These are phyloP conservation scores for Leptopilina myrica DNA, from an alignment of 2,888 invertebrate genomes.

Conservation along the genomic window DNA sequence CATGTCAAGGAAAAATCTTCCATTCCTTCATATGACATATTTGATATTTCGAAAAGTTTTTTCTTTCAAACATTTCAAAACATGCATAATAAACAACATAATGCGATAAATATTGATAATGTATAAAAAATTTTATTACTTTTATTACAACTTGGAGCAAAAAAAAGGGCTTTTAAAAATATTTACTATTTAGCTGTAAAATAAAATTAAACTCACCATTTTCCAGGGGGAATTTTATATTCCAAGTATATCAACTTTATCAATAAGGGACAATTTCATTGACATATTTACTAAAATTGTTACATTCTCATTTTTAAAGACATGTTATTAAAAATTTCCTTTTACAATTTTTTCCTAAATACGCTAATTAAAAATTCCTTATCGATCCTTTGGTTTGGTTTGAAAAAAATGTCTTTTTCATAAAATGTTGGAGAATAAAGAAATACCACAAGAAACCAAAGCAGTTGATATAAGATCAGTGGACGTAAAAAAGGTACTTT, in stretches of 20 bases:
- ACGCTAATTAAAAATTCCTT: not conserved
- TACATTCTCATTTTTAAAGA: too few relatives aligned
- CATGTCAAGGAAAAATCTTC: slow-evolving; percentile 11
- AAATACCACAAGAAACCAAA: not conserved
- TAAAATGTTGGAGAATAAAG: not conserved
- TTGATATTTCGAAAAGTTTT: not conserved
- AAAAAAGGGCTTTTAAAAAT: not conserved
- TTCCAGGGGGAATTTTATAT: too few relatives aligned
- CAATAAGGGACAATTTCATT: not conserved
- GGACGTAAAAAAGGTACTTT: not conserved
- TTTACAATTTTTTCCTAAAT: not conserved
- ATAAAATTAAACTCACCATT: too few relatives aligned
- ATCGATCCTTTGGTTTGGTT: not conserved
- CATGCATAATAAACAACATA: not conserved
- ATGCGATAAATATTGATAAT: not conserved
- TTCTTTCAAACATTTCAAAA: not conserved
- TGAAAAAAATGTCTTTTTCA: not conserved
- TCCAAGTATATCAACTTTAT: too few relatives aligned
- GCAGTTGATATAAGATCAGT: not conserved
- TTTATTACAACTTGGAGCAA: too few relatives aligned
- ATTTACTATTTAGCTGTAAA: too few relatives aligned
- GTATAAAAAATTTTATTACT: not conserved
- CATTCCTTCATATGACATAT: not conserved
- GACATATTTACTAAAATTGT: too few relatives aligned
- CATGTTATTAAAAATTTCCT: not conserved